Evolutionary conservation across 2,797 vertebrate genomes (phyloP).

Genomic region (Takifugu ocellatus): DNA sequence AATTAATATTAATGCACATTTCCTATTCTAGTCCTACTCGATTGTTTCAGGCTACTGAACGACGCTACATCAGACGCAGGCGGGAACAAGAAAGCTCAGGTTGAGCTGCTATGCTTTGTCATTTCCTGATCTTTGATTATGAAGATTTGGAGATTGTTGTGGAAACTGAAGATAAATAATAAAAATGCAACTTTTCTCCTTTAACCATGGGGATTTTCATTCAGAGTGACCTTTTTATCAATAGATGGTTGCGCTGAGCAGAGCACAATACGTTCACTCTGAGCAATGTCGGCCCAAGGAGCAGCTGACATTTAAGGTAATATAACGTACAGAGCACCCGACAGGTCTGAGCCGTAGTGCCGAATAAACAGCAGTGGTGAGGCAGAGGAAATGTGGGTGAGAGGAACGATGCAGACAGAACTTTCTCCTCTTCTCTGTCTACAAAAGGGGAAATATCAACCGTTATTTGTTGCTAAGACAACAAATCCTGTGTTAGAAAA

Average conservation of each 20-base stretch:
- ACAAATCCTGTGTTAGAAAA: no score
- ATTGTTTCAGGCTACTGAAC: no score
- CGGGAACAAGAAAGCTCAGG: no score
- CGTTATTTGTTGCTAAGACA: no score
- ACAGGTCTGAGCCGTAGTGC: slow-evolving; percentile 1
- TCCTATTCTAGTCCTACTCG: no score
- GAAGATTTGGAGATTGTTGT: no score
- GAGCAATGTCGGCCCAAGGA: slow-evolving; percentile 16
- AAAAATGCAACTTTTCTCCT: slow-evolving; percentile 27
- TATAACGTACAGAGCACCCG: slow-evolving; percentile 25
- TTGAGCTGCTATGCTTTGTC: not conserved
- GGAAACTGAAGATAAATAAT: slow-evolving; percentile 18
- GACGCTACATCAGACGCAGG: no score
- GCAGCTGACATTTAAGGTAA: slow-evolving; percentile 63
- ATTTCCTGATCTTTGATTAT: not conserved
- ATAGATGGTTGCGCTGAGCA: slow-evolving; percentile 41
- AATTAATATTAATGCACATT: no score
- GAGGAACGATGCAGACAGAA: no score
- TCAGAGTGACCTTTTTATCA: slow-evolving; percentile 54
- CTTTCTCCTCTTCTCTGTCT: no score
- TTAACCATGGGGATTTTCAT: slow-evolving; percentile 66
- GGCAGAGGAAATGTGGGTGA: no score
- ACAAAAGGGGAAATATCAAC: no score
- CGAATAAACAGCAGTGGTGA: not conserved
- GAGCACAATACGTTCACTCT: slow-evolving; percentile 41